Evolutionary conservation across 37 sponge, comb jelly and placozoan genomes (phyloP).

Genomic region (Halisarca cf. caerulea): DNA sequence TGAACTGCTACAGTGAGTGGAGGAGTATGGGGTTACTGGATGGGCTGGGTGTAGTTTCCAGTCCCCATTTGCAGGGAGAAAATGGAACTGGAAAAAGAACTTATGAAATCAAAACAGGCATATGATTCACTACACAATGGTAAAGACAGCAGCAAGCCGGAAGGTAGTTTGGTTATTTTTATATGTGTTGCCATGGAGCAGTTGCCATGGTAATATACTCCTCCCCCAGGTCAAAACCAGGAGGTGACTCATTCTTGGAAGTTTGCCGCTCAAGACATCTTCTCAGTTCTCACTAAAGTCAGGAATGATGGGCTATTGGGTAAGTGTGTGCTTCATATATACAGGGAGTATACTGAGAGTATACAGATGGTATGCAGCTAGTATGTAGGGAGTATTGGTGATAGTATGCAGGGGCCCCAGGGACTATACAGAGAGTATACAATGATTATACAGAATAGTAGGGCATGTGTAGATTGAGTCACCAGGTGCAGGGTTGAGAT

Average conservation of each 20-base stretch:
- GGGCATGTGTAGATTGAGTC: too few species aligned
- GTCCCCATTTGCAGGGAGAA: constrained; percentile 37
- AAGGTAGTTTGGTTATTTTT: background rate
- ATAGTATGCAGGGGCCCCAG: too few species aligned
- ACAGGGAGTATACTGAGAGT: background rate
- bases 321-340: background rate
- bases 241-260: constrained; percentile 53
- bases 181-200: too few species aligned
- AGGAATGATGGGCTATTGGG: constrained; percentile 16
- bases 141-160: background rate
- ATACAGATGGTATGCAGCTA: background rate
- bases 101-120: constrained; percentile 20
- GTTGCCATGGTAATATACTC: background rate
- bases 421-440: too few species aligned
- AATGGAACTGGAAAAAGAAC: constrained; percentile 36
- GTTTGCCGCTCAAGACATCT: constrained; percentile 62
- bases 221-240: background rate
- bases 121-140: background rate
- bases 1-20: constrained; percentile 29
- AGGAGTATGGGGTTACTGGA: too few species aligned
- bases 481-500: too few species aligned
- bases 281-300: constrained; percentile 41
- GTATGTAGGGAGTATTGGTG: background rate
- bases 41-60: background rate
- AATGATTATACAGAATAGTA: too few species aligned